Evolutionary conservation across 2,113 vertebrate species (phyloP).

Genomic region (Dicentrarchus labrax): DNA sequence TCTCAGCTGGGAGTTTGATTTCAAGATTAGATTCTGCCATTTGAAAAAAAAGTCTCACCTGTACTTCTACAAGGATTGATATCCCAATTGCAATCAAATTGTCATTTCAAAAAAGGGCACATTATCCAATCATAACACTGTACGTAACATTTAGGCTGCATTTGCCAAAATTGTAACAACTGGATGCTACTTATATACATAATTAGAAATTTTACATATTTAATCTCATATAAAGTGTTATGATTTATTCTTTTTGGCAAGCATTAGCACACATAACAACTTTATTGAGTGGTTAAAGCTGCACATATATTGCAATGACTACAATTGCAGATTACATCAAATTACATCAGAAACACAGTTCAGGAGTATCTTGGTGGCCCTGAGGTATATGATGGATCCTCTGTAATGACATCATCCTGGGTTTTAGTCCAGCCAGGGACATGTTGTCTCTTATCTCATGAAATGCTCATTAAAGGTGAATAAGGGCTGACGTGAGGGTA

Average conservation of each 20-base stretch:
- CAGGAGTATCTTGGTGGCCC: conserved; percentile 22
- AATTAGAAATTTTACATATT: neutral
- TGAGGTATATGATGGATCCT: conserved; percentile 4
- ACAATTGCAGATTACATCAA: conserved; percentile 15
- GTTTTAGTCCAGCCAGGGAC: conserved; percentile 7
- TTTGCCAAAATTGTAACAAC: neutral
- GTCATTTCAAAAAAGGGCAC: neutral
- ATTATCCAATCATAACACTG: neutral
- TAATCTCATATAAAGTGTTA: neutral
- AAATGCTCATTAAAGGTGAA: neutral
- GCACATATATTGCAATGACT: neutral
- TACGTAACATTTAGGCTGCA: neutral
- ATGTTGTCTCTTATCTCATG: neutral
- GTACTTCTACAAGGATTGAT: neutral
- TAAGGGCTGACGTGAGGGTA: neutral
- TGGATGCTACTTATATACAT: neutral
- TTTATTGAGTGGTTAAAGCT: neutral
- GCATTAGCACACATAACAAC: neutral
- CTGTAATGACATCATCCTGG: conserved; percentile 27
- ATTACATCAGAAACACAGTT: conserved; percentile 28
- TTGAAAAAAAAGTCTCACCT: neutral
- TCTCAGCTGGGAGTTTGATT: conserved; percentile 19
- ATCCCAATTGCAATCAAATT: neutral
- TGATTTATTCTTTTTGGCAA: neutral
- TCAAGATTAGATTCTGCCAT: conserved; percentile 9